Conservation (phyloP, 2,113 vertebrate genomes). For the Seriola aureovittata region DNA sequence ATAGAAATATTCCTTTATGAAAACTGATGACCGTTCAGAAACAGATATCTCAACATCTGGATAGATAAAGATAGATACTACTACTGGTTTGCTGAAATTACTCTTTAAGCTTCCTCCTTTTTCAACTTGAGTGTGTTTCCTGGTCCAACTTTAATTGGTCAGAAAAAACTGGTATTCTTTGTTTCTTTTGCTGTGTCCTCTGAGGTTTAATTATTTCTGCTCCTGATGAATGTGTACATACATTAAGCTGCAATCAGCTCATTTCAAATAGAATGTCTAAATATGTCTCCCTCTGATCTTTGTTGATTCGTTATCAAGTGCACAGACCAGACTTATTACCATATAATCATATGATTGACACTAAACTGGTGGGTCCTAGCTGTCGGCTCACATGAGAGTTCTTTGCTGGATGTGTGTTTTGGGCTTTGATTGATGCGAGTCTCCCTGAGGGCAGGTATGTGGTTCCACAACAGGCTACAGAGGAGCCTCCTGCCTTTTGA, state of each 20-base stretch:
- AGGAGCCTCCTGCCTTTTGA: slow-evolving; percentile 45
- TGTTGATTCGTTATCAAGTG: slow-evolving; percentile 16
- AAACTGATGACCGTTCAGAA: background rate
- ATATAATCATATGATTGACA: slow-evolving; percentile 54
- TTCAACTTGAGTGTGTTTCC: background rate
- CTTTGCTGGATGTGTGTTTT: slow-evolving; percentile 10
- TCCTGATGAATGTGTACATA: slow-evolving; percentile 24
- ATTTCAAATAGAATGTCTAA: slow-evolving; percentile 21
- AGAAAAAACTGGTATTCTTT: background rate
- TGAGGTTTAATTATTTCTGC: slow-evolving; percentile 33
- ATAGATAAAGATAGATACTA: background rate
- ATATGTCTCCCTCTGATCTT: slow-evolving; percentile 21
- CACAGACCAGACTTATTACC: slow-evolving; percentile 48
- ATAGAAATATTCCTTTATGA: background rate
- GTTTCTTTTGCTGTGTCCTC: background rate
- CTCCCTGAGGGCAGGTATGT: slow-evolving; percentile 38
- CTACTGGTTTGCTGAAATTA: background rate
- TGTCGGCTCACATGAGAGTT: slow-evolving; percentile 23
- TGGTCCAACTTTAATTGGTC: background rate
- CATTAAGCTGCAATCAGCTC: slow-evolving; percentile 35
- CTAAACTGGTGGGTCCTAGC: slow-evolving; percentile 25
- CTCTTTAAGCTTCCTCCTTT: background rate
- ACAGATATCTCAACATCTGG: background rate
- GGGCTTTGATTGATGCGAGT: slow-evolving; percentile 34
- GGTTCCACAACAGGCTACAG: slow-evolving; percentile 37